Evolutionary conservation across 2,797 vertebrate genomes (phyloP).

Genomic region (Pseudochirops corinnae): DNA sequence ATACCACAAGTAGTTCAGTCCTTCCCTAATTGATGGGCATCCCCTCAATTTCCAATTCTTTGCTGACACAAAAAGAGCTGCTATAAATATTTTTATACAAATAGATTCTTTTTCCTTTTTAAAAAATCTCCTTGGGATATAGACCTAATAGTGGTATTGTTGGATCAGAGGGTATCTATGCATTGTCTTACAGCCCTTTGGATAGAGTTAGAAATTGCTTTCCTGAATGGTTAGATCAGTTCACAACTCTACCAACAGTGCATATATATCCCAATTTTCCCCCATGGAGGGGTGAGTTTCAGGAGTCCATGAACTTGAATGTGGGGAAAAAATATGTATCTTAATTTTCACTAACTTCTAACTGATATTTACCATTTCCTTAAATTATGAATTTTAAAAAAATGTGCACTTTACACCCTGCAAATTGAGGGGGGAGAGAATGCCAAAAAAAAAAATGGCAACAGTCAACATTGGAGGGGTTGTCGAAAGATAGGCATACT

Average conservation of each 20-base stretch:
- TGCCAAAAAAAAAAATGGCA: not conserved
- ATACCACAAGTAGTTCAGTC: not conserved
- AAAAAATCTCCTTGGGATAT: not conserved
- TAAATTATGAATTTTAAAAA: not conserved
- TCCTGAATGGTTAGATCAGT: not conserved
- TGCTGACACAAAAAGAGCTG: not conserved
- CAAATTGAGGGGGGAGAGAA: not conserved
- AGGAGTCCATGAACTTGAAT: not conserved
- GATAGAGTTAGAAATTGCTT: not conserved
- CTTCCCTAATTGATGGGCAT: not conserved
- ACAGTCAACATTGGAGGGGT: not conserved
- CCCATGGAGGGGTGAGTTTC: not conserved
- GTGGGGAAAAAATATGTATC: not conserved
- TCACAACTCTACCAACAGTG: not conserved
- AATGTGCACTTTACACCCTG: not conserved
- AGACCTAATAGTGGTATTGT: not conserved
- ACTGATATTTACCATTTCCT: not conserved
- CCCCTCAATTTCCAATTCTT: not conserved
- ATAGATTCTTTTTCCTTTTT: not conserved
- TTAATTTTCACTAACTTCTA: not conserved
- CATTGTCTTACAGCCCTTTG: not conserved
- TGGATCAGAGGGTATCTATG: not conserved
- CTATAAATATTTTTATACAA: not conserved
- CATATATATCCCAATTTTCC: not conserved
- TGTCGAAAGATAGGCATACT: not conserved